Evolutionary conservation across 2,797 vertebrate genomes (phyloP), one percentile per base, ranked within the genome.

Genomic region (Micropoecilia bifurca): DNA sequence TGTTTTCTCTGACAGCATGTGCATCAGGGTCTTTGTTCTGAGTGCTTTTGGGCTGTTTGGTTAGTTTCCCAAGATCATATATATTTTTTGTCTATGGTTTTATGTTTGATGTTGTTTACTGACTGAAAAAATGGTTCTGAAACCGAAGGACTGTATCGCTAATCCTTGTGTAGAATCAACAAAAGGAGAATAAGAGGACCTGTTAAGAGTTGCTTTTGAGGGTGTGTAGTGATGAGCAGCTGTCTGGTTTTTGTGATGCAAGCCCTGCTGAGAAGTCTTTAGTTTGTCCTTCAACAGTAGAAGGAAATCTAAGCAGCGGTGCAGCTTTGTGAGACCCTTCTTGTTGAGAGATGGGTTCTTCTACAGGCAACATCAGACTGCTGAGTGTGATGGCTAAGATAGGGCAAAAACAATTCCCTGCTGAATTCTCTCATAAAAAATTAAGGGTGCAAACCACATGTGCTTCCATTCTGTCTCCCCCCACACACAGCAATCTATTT

Each of bases 241-340:
- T 79, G 83, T 87, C 83, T 77, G 71, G 48, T 73, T 83, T 79
- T 69, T 55, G 69, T 46, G 36, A 63, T 66, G 71, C 68, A 16
- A 73, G 50, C 61, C 13, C 53, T 57, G 75, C 76, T 71, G 12
- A 4, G 79, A 57, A 75, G 79, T 82, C 81, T 92, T 89, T 77
- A 87, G 80, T 78, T 85, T 10, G 4, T 91, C 90, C 88, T 76
- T 93, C 87, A 91, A 84, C 90, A n/a, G 75, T 71, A 82, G 82
- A 82, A n/a, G 2, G 77, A 86, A 86, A 89, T 91, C 88, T 86
- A 77, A 91, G 75, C 76, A 77, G 78, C 69, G 71, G 73, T 53
- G 77, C 82, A 33, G 84, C 55, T 77, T 77, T 30, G 69, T 68
- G 77, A 28, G 83, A 73, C 85, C 85, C 81, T 71, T 69, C 63